Percentiles rank a stretch among this genome's conserved stretches.
phyloP scores from a whole-genome alignment of 2,797 vertebrate species.

The Rachycentron canadum region DNA sequence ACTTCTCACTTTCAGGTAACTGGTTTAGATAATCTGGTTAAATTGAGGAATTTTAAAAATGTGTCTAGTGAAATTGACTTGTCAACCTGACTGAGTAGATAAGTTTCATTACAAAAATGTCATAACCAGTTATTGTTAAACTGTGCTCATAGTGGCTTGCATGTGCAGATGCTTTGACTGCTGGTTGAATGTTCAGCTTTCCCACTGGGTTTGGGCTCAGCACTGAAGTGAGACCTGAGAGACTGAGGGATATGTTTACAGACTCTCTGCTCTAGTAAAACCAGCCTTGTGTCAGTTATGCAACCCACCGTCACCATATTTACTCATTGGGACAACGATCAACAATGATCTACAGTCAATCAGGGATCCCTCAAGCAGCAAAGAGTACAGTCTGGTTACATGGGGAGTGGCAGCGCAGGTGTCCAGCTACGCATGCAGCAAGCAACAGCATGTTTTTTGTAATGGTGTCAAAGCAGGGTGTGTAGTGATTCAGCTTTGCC shows the following conservation, averaged over 20 bases:
- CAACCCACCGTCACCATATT: not conserved
- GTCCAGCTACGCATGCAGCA: not conserved
- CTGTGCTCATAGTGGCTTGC: not conserved
- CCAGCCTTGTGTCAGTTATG: not conserved
- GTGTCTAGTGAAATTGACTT: not conserved
- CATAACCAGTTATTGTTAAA: not conserved
- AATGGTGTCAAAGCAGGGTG: not conserved
- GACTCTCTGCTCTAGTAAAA: not conserved
- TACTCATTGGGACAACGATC: not conserved
- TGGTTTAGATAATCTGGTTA: not conserved
- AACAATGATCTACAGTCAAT: not conserved
- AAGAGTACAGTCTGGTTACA: not conserved
- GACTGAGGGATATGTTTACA: not conserved
- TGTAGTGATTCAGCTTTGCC: not conserved
- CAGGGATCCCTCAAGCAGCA: not conserved
- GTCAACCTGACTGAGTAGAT: not conserved
- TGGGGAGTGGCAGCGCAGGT: not conserved
- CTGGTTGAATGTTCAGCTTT: not conserved
- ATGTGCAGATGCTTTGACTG: not conserved
- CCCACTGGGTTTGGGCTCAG: not conserved
- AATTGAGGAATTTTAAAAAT: not conserved
- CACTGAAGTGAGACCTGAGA: not conserved
- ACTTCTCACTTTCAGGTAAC: not conserved
- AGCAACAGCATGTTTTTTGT: not conserved
- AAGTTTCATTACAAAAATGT: not conserved